Conservation (phyloP, 2,888 invertebrate genomes). For the Schrankia costaestrigalis region DNA sequence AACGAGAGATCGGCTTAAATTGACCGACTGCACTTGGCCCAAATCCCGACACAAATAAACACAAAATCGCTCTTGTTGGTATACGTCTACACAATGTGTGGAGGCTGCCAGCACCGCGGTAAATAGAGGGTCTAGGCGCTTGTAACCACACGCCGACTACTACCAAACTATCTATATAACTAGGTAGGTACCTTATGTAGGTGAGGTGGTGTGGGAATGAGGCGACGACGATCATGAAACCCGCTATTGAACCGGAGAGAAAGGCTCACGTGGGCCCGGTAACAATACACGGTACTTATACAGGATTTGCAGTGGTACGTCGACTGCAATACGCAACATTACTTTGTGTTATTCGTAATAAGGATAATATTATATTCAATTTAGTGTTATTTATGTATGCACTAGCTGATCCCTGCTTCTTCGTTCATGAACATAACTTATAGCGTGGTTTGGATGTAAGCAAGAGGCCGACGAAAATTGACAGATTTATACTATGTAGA, state of each 20-base stretch:
- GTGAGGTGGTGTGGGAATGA: slow-evolving; percentile 41
- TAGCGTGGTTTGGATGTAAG: too few species aligned
- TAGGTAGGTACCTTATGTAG: slow-evolving; percentile 30
- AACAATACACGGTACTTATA: slow-evolving; percentile 29
- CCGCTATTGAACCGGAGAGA: slow-evolving; percentile 38
- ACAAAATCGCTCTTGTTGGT: slow-evolving; percentile 52
- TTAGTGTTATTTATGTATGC: too few species aligned
- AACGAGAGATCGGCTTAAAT: slow-evolving; percentile 53
- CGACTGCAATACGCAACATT: too few species aligned
- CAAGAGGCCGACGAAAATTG: too few species aligned
- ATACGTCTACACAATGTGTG: slow-evolving; percentile 43
- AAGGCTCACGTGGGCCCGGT: slow-evolving; percentile 34
- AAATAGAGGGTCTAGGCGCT: slow-evolving; percentile 45
- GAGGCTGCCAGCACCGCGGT: slow-evolving; percentile 47
- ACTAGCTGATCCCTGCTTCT: too few species aligned
- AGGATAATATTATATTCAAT: too few species aligned
- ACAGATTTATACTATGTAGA: too few species aligned
- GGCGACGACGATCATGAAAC: slow-evolving; percentile 48
- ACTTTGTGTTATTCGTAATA: too few species aligned
- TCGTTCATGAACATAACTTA: too few species aligned
- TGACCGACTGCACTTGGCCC: slow-evolving; percentile 72
- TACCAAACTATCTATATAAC: slow-evolving; percentile 30
- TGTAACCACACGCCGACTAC: slow-evolving; percentile 30
- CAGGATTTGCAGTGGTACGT: slow-evolving; percentile 10
- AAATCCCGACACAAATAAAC: slow-evolving; percentile 67